phyloP scores from a whole-genome alignment of 1,140 invertebrate species.

The Harlomillsia oculata region DNA sequence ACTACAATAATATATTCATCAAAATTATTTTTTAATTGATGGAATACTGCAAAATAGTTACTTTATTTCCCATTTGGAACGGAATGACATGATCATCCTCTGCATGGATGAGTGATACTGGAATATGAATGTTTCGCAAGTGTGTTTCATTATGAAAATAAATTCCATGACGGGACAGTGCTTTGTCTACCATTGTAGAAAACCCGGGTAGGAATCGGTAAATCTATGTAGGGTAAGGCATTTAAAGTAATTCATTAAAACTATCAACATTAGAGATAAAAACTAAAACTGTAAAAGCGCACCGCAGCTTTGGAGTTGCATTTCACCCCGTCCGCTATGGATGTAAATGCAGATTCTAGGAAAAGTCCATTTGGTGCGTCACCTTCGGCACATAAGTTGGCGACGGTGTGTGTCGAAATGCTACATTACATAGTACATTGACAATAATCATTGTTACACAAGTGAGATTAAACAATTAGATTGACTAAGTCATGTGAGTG shows the following conservation, averaged over 20 bases:
- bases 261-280: no score
- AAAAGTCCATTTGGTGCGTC: constrained; percentile 58
- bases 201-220: no score
- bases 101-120: constrained; percentile 77
- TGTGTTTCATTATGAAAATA: constrained; percentile 61
- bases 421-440: constrained; percentile 5
- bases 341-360: constrained; percentile 81
- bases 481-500: background rate
- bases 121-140: constrained; percentile 56
- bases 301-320: constrained; percentile 66
- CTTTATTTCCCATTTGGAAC: constrained; percentile 59
- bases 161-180: no score
- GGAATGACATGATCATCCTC: constrained; percentile 76
- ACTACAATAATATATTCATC: no score
- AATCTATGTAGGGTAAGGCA: no score
- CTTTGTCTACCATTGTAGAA: no score
- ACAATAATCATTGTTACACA: background rate
- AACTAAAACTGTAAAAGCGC: constrained; percentile 32
- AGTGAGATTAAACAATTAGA: no score
- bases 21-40: background rate
- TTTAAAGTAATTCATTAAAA: no score
- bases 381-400: constrained; percentile 47
- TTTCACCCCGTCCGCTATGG: constrained; percentile 56
- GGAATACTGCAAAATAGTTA: background rate
- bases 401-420: constrained; percentile 53